These are phyloP conservation scores for Podilymbus podiceps DNA, from an alignment of 2,113 vertebrate genomes.

Conservation along the genomic window DNA sequence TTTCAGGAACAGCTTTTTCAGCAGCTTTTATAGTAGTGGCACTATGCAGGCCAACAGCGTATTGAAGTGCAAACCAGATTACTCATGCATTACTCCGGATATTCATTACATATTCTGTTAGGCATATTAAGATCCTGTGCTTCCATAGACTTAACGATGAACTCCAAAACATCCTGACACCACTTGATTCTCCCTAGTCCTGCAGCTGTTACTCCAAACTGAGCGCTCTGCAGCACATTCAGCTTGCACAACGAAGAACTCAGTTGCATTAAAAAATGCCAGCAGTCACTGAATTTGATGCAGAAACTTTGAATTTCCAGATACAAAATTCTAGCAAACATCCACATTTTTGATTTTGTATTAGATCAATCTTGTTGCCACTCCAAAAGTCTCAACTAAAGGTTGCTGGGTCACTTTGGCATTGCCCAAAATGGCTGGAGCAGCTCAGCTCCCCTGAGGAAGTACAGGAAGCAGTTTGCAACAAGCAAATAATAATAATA, in stretches of 20 bases:
- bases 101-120: background rate
- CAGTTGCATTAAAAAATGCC: background rate
- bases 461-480: background rate
- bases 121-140: no score
- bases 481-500: background rate
- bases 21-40: background rate
- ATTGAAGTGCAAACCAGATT: background rate
- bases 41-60: background rate
- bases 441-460: background rate
- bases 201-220: background rate
- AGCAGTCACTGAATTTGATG: background rate
- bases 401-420: background rate
- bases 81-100: background rate
- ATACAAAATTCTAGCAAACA: background rate
- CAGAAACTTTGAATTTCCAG: background rate
- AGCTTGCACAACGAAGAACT: background rate
- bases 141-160: background rate
- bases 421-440: background rate
- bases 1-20: background rate
- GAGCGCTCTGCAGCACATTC: background rate
- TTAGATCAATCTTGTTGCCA: rapidly evolving
- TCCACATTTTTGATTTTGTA: background rate
- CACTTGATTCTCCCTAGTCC: background rate
- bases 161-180: background rate
- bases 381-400: background rate